Evolutionary conservation across 35 echinoderm and acorn worm species (phyloP), one percentile per base, ranked within the genome.

Genomic region (Eucidaris tribuloides): DNA sequence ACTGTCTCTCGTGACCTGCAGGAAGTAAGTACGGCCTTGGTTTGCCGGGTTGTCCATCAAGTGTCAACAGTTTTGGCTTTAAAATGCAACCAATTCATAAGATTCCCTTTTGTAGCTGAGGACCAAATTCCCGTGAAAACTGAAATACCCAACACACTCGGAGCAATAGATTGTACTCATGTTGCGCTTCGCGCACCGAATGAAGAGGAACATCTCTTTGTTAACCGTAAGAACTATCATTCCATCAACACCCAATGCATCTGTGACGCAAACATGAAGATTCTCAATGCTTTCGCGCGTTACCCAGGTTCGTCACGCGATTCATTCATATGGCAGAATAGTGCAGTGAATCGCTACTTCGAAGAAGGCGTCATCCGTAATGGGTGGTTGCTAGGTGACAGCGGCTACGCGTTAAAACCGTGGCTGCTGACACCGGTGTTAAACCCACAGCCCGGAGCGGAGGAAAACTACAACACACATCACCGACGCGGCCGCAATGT

Each of bases 121-220:
- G 13, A 13, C 48, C 48, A 17, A 13, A 13, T 54, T 54, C 48
- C 13, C 13, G 48, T 54, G n/a, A 54, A 54, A n/a, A 13, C 13
- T n/a, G 76, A 46, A 3, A 43, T 79, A 27, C 42, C 76, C 7
- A 79, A 79, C 42, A 3, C 45, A 7, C 6, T 79, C 5, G n/a
- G n/a, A n/a, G n/a, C 45, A 7, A 46, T 79, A 13, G 76, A 79
- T 46, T 37, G 76, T 7, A 79, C 76, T 2, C 76, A 79, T 79
- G 76, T 79, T 9, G 17, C 36, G 14, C 43, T 79, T 24, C 38
- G 45, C 24, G 5, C 37, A 27, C 76, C 76, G 0, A 20, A n/a
- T 44, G 76, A 44, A 32, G 27, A 52, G 13, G 42, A 79, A n/a
- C 45, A 46, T 30, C 76, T 48, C 28, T 79, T 43, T 44, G 42